Conservation (phyloP, 2,888 invertebrate species). For the Venustoraphidia nigricollis region DNA sequence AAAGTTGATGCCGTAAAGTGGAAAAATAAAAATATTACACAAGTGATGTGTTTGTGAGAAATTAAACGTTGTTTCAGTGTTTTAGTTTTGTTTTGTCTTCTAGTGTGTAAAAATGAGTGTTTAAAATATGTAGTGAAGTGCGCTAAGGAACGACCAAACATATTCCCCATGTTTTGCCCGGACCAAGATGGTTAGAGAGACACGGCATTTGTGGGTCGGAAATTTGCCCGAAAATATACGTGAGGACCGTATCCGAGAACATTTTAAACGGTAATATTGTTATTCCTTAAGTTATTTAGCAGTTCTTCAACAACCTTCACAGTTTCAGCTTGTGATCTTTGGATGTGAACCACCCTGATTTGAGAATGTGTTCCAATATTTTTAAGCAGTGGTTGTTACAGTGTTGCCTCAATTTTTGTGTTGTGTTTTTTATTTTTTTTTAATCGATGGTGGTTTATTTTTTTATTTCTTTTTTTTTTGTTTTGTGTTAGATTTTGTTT, state of each 20-base stretch:
- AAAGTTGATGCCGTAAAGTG: neutral
- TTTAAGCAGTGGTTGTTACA: too few relatives aligned
- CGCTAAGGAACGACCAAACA: slow-evolving; percentile 30
- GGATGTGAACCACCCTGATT: too few relatives aligned
- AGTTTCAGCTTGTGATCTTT: too few relatives aligned
- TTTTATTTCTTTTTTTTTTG: too few relatives aligned
- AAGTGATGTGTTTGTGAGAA: neutral
- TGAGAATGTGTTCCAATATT: too few relatives aligned
- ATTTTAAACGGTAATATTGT: slow-evolving; percentile 81
- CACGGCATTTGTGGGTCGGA: slow-evolving; percentile 99
- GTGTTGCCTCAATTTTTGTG: too few relatives aligned
- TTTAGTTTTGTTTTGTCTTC: slow-evolving; percentile 8
- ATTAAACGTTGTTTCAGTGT: neutral
- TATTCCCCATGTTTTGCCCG: slow-evolving; percentile 83
- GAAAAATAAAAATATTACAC: neutral
- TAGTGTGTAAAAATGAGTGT: slow-evolving; percentile 10
- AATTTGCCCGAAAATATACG: slow-evolving; percentile 99
- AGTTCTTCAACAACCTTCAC: too few relatives aligned
- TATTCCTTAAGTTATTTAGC: too few relatives aligned
- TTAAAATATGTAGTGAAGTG: slow-evolving; percentile 13
- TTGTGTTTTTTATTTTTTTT: too few relatives aligned
- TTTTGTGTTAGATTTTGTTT: too few relatives aligned
- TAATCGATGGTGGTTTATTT: too few relatives aligned
- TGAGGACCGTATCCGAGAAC: slow-evolving; percentile 92
- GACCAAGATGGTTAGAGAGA: slow-evolving; percentile 99